Base-by-base conservation (phyloP, 2,113 vertebrate genomes). In the Eretmochelys imbricata region DNA sequence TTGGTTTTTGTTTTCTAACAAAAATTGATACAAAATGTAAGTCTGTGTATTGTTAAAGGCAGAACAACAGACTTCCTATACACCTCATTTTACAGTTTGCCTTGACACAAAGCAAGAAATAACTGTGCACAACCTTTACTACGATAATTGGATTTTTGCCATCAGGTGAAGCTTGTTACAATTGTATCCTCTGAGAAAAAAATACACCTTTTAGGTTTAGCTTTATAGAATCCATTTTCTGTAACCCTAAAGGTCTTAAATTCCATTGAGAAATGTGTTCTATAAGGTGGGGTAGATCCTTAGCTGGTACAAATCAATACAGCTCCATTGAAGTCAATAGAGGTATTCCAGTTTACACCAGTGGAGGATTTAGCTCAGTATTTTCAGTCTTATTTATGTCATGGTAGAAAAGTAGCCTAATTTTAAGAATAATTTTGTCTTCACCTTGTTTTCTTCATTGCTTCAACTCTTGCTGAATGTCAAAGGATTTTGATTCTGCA, bases 131-230 rank as follows among this genome's bases (percentile, higher is more conserved):
- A 95, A 95, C 65, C 96, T 97, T 97, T 94, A 91, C 97, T 62
- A 6, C 94, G 91, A 65, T 97, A 97, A 97, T 96, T 98, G 97
- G 97, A 97, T 97, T 98, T 97, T 97, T 97, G 92, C 96, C 97
- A 94, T 98, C 97, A 97, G 91, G 94, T 95, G 84, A 92, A 94
- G 83, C 95, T 97, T 96, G 94, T 94, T 94, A 94, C 95, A 80
- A 92, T 83, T 94, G 95, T 96, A 90, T 97, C 96, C 95, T 96
- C 94, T 93, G 94, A 98, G 97, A 98, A 98, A 97, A 62, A 97
- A 97, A 97, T 85, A 82, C n/a, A n/a, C 80, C 79, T 97, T 96
- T 96, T 92, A 96, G 91, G 69, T 50, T 96, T 92, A 90, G 94
- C 89, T 97, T 97, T 97, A 96, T 96, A 96, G 96, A 97, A 94